These are phyloP conservation scores for Cheilosia impressa DNA, from an alignment of 2,888 invertebrate species.

Conservation along the genomic window DNA sequence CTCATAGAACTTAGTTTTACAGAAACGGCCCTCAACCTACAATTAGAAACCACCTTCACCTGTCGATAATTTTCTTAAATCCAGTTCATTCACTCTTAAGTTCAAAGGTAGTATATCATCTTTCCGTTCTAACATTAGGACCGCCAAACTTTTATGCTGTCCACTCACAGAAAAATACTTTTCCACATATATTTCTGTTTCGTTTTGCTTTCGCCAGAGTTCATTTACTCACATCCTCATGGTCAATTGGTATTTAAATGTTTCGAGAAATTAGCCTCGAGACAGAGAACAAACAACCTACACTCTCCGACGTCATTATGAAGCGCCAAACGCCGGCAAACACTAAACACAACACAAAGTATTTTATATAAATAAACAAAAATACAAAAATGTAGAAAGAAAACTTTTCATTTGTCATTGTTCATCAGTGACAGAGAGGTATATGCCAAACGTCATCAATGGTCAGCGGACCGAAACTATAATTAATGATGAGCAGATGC, in stretches of 20 bases:
- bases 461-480: conserved; percentile 32
- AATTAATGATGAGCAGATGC: conserved; percentile 64
- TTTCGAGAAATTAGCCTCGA: conserved; percentile 48
- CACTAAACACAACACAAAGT: conserved; percentile 8
- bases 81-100: too few relatives aligned
- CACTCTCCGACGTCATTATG: conserved; percentile 36
- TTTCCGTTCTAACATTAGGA: too few relatives aligned
- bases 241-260: conserved; percentile 50
- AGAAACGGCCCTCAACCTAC: too few relatives aligned
- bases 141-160: too few relatives aligned
- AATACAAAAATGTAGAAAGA: conserved; percentile 15
- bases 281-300: conserved; percentile 22
- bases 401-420: conserved; percentile 23
- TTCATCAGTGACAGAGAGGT: conserved; percentile 7
- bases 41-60: too few relatives aligned
- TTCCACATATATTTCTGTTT: not conserved
- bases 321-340: conserved; percentile 24
- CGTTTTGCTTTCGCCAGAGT: not conserved
- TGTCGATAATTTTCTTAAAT: too few relatives aligned
- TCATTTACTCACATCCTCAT: conserved; percentile 19
- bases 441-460: conserved; percentile 27
- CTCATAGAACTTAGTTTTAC: too few relatives aligned
- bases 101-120: too few relatives aligned
- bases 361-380: not conserved
- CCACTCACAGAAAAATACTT: not conserved